Base-by-base conservation (phyloP, 2,888 invertebrate species). In the Ectobius pallidus region DNA sequence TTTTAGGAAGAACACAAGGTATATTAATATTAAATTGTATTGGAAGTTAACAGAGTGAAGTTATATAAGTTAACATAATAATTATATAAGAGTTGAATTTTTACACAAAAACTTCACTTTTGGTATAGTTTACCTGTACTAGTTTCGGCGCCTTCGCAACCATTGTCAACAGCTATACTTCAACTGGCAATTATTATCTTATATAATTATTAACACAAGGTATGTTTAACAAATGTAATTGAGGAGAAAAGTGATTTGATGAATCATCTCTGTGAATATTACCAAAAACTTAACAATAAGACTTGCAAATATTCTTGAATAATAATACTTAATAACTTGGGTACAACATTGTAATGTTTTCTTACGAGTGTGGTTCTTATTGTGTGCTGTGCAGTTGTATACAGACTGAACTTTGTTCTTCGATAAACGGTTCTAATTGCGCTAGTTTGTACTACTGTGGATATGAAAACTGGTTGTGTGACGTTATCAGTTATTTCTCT, bases 391-490 rank as follows among this genome's bases (percentile, higher is more conserved):
- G 22, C 49, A 49, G 49, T n/a, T 49, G 49, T 49, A 49, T 49
- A 18, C 49, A 49, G 49, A 49, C 49, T 49, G 49, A 49, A 2
- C 22, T 46, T 49, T 49, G 49, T 49, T 22, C 20, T 49, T 49
- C 20, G 49, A 49, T 49, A 49, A 49, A 49, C 20, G 49, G 49
- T 49, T 49, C 49, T 49, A 49, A 49, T 49, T 49, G 46, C 46
- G 16, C 46, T 46, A 46, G 16, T 46, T 46, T 46, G 16, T 46
- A 49, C 18, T 49, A 7, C n/a, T 49, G 27, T 55, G 55, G 55
- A 27, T 55, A 55, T 55, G 25, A 27, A n/a, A 55, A 55, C 27
- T 22, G 55, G 27, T 55, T 55, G 55, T 55, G 55, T 55, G 16
- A 55, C 27, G 22, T 46, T 55, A 16, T 14, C 25, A 34, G 16